phyloP scores from a whole-genome alignment of 2,888 invertebrate species.

The Synergus japonicus region DNA sequence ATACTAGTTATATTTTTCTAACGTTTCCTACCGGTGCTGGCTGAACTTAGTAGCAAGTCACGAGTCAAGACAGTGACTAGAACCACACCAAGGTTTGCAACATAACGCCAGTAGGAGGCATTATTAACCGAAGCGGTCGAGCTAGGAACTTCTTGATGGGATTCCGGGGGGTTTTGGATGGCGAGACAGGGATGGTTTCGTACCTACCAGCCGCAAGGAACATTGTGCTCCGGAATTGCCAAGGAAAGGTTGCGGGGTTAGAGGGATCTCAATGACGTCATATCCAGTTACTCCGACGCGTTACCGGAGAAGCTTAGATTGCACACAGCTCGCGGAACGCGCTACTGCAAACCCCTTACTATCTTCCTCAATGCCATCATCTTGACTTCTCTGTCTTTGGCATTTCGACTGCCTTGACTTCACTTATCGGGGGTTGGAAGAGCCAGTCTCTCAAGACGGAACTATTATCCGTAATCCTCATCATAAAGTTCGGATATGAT shows the following conservation, averaged over 20 bases:
- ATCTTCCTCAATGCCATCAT: slow-evolving; percentile 30
- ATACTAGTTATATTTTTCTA: neutral
- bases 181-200: slow-evolving; percentile 38
- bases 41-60: slow-evolving; percentile 39
- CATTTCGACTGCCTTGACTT: slow-evolving; percentile 20
- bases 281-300: slow-evolving; percentile 66
- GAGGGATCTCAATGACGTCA: slow-evolving; percentile 65
- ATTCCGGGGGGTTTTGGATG: slow-evolving; percentile 45
- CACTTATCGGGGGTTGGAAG: neutral
- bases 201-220: slow-evolving; percentile 45
- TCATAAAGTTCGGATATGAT: neutral
- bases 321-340: slow-evolving; percentile 51
- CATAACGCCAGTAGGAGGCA: slow-evolving; percentile 6
- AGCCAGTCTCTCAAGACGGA: slow-evolving; percentile 4
- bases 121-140: slow-evolving; percentile 43
- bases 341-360: slow-evolving; percentile 48
- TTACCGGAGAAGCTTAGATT: slow-evolving; percentile 61
- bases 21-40: too few relatives aligned
- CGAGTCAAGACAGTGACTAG: neutral
- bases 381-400: slow-evolving; percentile 19
- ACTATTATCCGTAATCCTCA: slow-evolving; percentile 5
- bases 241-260: slow-evolving; percentile 41
- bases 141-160: slow-evolving; percentile 49
- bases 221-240: slow-evolving; percentile 42
- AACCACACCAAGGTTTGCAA: slow-evolving; percentile 7